phyloP scores from a whole-genome alignment of 53 echinoderm and acorn worm species.

The Apostichopus leukothele region DNA sequence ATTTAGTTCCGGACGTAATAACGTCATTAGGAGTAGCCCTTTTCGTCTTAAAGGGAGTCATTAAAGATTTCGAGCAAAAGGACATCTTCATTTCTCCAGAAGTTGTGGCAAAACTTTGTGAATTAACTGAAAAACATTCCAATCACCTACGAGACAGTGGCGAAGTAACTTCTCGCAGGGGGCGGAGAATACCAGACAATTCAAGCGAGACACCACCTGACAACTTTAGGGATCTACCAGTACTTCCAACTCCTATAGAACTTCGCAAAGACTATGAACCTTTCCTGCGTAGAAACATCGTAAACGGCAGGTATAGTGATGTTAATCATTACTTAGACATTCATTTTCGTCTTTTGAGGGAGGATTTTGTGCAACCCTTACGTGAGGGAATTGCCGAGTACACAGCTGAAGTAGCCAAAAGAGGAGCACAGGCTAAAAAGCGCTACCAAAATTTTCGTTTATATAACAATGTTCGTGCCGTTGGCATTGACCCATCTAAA shows the following conservation, averaged over 20 bases:
- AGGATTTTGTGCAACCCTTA: conserved; percentile 81
- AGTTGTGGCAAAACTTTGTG: not conserved
- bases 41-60: conserved; percentile 32
- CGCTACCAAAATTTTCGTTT: conserved; percentile 39
- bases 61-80: not conserved
- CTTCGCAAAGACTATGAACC: conserved; percentile 48
- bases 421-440: conserved; percentile 22
- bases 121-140: conserved; percentile 9
- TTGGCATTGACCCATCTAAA: not conserved
- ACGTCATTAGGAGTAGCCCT: conserved; percentile 36
- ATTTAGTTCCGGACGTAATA: conserved; percentile 8
- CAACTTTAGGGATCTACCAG: conserved; percentile 63
- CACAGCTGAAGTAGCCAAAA: conserved; percentile 12
- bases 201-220: conserved; percentile 49
- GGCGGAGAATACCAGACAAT: not conserved
- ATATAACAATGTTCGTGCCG: conserved; percentile 49
- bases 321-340: conserved; percentile 86
- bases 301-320: conserved; percentile 62
- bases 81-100: conserved; percentile 30
- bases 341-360: conserved; percentile 80
- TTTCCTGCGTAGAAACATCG: conserved; percentile 67
- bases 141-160: not conserved
- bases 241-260: conserved; percentile 56
- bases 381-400: conserved; percentile 72
- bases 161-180: not conserved